Base-by-base conservation (phyloP, 1,140 invertebrate genomes). In the Brachionus sp. region DNA sequence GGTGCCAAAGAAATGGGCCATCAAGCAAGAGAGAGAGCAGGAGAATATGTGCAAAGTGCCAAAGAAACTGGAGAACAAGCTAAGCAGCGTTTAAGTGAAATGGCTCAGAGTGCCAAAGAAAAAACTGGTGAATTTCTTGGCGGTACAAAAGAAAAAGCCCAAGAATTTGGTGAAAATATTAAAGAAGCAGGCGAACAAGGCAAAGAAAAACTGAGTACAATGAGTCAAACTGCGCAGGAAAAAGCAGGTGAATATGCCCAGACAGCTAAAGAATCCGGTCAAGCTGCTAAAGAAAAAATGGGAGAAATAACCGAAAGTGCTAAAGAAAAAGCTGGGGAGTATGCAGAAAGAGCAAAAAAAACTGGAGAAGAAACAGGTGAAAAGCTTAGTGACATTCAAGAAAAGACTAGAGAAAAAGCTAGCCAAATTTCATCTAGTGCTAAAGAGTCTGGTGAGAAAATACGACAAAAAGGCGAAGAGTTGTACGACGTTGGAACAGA, bases 311-410 rank as follows among this genome's bases (percentile, higher is more conserved):
- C 9, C 1, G 42, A 68, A 35, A 29, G 33, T 35, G 64, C 13
- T n/a, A 68, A 68, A 64, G 57, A 64, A 64, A 64, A 80, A 42
- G 23, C 25, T 57, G 77, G 25, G 12, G 77, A 80, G 25, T 35
- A 33, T 42, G 37, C 7, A 1, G 35, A 80, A 62, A 35, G 50
- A n/a, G 77, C 77, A 4, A 57, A 80, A 37, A 12, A 80, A 57
- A 66, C 46, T 29, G 77, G 35, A 25, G 29, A 66, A 33, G 16
- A 62, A 39, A 33, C 77, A n/a, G 46, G n/a, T 50, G 70, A 75
- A 75, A 44, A 75, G 25, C 1, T 75, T 0, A 33, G 70, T 46
- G 70, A 46, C 12, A 29, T 46, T 46, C 1, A 35, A 23, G 70
- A 75, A 12, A 6, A 39, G 25, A 46, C 42, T 1, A 75, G 12